A percentile compares a stretch with the other conserved stretches of the same genome.
Evolutionary conservation across 2,888 invertebrate genomes (phyloP).

Genomic region (Eulithis prunata): DNA sequence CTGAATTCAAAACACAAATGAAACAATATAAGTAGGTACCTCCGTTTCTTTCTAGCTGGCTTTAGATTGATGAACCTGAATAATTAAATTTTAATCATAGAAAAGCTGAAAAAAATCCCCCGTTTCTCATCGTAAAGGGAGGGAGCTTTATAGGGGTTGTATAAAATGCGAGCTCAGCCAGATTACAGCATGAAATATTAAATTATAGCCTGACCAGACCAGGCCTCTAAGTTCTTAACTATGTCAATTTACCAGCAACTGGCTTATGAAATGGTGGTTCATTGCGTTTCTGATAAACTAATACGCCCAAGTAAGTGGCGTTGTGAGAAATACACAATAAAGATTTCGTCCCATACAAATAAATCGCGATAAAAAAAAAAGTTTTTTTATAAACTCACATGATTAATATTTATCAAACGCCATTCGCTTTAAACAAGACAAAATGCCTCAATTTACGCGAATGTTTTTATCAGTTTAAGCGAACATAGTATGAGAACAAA

Average conservation of each 20-base stretch:
- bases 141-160: conserved; percentile 62
- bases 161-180: conserved; percentile 55
- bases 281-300: too few species aligned
- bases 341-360: too few species aligned
- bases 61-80: conserved; percentile 34
- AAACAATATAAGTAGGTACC: neutral
- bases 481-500: neutral
- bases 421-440: neutral
- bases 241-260: conserved; percentile 11
- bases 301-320: too few species aligned
- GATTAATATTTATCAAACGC: neutral
- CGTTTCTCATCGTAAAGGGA: conserved; percentile 57
- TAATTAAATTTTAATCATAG: conserved; percentile 53
- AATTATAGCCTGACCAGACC: conserved; percentile 51
- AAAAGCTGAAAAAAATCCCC: conserved; percentile 47
- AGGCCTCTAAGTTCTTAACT: conserved; percentile 17
- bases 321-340: too few species aligned
- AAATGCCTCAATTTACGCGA: neutral
- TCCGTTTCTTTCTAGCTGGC: neutral
- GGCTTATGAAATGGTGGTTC: neutral
- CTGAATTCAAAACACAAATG: neutral
- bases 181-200: conserved; percentile 67
- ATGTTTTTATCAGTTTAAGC: neutral
- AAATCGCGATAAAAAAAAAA: too few species aligned
- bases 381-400: too few species aligned